These are phyloP conservation scores for Acrobasis repandana DNA, from an alignment of 2,888 invertebrate genomes.

Conservation along the genomic window DNA sequence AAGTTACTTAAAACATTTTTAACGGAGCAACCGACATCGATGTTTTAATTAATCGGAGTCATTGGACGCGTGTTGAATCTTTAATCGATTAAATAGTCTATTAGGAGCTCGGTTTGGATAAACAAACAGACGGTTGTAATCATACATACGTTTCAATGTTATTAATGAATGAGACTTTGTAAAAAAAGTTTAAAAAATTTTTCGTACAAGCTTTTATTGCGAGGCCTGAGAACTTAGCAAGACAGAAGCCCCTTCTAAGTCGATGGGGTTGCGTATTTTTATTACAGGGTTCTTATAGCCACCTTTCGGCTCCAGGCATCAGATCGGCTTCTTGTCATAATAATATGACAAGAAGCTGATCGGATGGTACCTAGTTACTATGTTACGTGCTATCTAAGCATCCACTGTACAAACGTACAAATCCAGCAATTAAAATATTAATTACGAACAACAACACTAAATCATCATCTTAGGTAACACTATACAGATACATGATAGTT, in stretches of 20 bases:
- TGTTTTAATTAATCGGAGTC: conserved; percentile 19
- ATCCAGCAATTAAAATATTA: background rate
- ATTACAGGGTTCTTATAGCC: no score
- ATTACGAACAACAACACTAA: background rate
- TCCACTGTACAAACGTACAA: background rate
- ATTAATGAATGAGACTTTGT: background rate
- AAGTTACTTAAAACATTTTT: conserved; percentile 6
- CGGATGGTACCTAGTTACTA: no score
- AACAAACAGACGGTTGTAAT: conserved; percentile 5
- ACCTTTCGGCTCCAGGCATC: no score
- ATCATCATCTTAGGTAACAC: background rate
- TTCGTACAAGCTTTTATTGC: no score
- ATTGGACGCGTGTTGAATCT: conserved; percentile 12
- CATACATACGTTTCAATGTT: conserved; percentile 7
- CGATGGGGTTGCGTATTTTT: no score
- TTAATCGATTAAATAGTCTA: conserved; percentile 17
- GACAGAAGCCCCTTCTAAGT: no score
- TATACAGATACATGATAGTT: background rate
- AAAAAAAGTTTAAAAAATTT: no score
- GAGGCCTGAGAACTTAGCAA: no score
- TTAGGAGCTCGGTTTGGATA: conserved; percentile 14
- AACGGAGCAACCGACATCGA: conserved; percentile 30
- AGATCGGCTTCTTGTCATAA: no score
- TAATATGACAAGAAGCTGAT: no score
- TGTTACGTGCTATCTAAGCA: no score